Percentiles rank a stretch among this genome's conserved stretches.
Evolutionary conservation across 2,888 invertebrate species (phyloP).

Genomic region (Athalia circularis): DNA sequence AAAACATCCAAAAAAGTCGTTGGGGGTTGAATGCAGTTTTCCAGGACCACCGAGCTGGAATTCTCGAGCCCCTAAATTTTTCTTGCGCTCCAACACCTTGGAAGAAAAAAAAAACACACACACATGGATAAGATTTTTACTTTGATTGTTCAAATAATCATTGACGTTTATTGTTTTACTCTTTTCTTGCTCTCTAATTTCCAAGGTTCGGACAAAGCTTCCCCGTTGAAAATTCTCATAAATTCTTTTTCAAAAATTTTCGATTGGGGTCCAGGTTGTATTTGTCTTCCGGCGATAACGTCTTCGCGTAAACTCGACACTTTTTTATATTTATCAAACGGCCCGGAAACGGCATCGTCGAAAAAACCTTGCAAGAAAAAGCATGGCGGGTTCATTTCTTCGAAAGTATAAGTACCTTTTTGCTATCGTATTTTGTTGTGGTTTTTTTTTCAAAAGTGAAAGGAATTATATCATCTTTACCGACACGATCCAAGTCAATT

Average conservation of each 20-base stretch:
- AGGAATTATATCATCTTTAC: slow-evolving; percentile 53
- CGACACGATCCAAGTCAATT: slow-evolving; percentile 64
- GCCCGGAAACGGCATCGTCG: slow-evolving; percentile 58
- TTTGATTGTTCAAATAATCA: too few species aligned
- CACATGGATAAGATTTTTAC: too few species aligned
- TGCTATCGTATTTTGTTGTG: too few species aligned
- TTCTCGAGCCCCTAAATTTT: slow-evolving; percentile 41
- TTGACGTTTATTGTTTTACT: slow-evolving; percentile 35
- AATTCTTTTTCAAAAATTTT: slow-evolving; percentile 74
- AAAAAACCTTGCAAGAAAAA: slow-evolving; percentile 61
- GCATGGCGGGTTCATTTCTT: background rate
- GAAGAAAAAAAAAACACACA: too few species aligned
- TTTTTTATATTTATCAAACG: slow-evolving; percentile 56
- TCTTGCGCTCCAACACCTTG: slow-evolving; percentile 50
- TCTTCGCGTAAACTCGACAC: slow-evolving; percentile 51
- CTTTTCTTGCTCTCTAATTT: slow-evolving; percentile 44
- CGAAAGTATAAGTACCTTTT: background rate
- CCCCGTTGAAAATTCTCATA: slow-evolving; percentile 73
- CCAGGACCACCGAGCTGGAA: slow-evolving; percentile 63
- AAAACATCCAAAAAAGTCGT: slow-evolving; percentile 77
- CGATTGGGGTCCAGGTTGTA: slow-evolving; percentile 53
- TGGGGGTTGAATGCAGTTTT: slow-evolving; percentile 75
- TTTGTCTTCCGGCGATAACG: slow-evolving; percentile 55
- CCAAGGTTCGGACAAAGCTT: slow-evolving; percentile 59
- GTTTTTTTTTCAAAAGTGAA: too few species aligned